phyloP scores from a whole-genome alignment of 2,113 vertebrate genomes.

The Abramis brama region DNA sequence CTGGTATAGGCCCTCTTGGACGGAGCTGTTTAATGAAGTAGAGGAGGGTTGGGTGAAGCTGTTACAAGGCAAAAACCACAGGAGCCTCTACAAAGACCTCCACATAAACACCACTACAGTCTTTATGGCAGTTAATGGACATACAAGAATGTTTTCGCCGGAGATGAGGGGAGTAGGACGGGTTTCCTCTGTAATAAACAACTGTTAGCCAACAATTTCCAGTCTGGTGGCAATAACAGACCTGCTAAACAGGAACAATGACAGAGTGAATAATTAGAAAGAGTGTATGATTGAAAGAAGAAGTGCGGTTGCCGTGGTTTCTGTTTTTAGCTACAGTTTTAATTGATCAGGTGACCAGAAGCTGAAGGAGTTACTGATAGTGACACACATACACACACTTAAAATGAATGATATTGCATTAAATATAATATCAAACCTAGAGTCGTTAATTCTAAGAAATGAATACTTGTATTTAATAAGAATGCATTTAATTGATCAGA shows the following conservation, averaged over 20 bases:
- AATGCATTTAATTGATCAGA: too few relatives aligned
- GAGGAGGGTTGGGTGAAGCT: constrained; percentile 9
- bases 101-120: neutral
- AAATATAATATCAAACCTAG: too few relatives aligned
- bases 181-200: constrained; percentile 42
- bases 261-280: constrained; percentile 17
- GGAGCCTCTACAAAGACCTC: constrained; percentile 14
- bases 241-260: neutral
- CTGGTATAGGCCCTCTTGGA: constrained; percentile 10
- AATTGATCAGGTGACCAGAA: constrained; percentile 14
- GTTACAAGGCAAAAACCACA: constrained; percentile 28
- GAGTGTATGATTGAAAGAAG: constrained; percentile 29
- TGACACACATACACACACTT: too few relatives aligned
- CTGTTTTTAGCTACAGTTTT: constrained; percentile 10
- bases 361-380: constrained; percentile 17
- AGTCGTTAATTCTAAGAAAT: too few relatives aligned
- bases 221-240: constrained; percentile 23
- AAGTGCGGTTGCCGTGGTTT: neutral
- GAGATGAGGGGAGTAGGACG: neutral
- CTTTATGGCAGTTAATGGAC: constrained; percentile 35
- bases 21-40: constrained; percentile 42
- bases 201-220: constrained; percentile 27
- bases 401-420: too few relatives aligned
- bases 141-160: constrained; percentile 29
- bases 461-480: too few relatives aligned